phyloP scores from a whole-genome alignment of 2,888 invertebrate genomes.

The Sturmia bella region DNA sequence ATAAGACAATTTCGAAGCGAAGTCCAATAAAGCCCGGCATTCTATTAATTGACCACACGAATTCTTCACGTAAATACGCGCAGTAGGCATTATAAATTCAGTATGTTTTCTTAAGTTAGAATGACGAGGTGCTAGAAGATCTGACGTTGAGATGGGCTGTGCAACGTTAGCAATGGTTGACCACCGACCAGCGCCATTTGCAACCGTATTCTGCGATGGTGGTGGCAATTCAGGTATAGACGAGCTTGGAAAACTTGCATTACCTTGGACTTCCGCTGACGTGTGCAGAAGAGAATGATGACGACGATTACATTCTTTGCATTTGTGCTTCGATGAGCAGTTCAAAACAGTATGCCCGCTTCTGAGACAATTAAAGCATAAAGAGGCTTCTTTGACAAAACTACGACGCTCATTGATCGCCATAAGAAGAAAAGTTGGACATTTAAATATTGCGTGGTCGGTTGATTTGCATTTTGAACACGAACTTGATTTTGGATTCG shows the following conservation, averaged over 20 bases:
- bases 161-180: too few species aligned
- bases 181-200: too few species aligned
- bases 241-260: too few species aligned
- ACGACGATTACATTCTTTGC: slow-evolving; percentile 22
- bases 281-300: slow-evolving; percentile 21
- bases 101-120: too few species aligned
- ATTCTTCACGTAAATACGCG: slow-evolving; percentile 45
- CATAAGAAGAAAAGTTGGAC: slow-evolving; percentile 35
- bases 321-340: background rate
- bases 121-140: too few species aligned
- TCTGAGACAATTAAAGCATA: slow-evolving; percentile 40
- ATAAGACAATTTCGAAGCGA: too few species aligned
- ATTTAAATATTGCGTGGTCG: slow-evolving; percentile 42
- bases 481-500: background rate
- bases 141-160: too few species aligned
- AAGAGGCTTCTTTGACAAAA: slow-evolving; percentile 14
- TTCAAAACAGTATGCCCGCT: background rate
- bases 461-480: slow-evolving; percentile 26
- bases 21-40: too few species aligned
- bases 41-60: too few species aligned
- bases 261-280: too few species aligned
- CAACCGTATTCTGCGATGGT: too few species aligned
- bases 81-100: slow-evolving; percentile 51
- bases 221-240: too few species aligned
- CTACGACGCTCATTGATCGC: slow-evolving; percentile 28